These are phyloP conservation scores for Cebidichthys violaceus DNA, from an alignment of 2,113 vertebrate species.

Conservation along the genomic window DNA sequence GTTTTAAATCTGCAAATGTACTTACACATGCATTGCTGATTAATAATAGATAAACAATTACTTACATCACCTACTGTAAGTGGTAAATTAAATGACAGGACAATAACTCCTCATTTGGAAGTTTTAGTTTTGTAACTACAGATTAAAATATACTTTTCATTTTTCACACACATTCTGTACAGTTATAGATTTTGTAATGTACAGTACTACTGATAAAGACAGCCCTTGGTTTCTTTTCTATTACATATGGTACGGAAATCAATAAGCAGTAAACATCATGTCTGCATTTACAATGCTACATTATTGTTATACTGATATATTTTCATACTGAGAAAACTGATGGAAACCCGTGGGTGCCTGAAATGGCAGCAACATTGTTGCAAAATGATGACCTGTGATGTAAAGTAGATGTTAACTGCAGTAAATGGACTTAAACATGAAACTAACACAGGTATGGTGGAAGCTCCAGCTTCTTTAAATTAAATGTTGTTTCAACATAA, in stretches of 20 bases:
- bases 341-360: not conserved
- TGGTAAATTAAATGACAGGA: not conserved
- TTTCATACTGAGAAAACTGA: not conserved
- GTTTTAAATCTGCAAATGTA: not conserved
- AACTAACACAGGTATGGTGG: not conserved
- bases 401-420: not conserved
- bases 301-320: not conserved
- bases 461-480: not conserved
- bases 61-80: not conserved
- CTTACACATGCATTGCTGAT: not conserved
- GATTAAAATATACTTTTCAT: not conserved
- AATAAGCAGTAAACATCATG: not conserved
- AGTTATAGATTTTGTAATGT: not conserved
- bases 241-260: not conserved
- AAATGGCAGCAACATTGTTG: not conserved
- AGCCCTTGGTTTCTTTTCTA: not conserved
- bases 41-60: not conserved
- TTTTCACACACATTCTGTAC: not conserved
- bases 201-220: not conserved
- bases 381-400: not conserved
- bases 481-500: not conserved
- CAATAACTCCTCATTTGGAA: not conserved
- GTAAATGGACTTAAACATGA: not conserved
- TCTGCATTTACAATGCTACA: not conserved
- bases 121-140: not conserved